Percentiles rank a stretch among this genome's conserved stretches.
phyloP scores from a whole-genome alignment of 2,797 vertebrate species.

The Chanos chanos region DNA sequence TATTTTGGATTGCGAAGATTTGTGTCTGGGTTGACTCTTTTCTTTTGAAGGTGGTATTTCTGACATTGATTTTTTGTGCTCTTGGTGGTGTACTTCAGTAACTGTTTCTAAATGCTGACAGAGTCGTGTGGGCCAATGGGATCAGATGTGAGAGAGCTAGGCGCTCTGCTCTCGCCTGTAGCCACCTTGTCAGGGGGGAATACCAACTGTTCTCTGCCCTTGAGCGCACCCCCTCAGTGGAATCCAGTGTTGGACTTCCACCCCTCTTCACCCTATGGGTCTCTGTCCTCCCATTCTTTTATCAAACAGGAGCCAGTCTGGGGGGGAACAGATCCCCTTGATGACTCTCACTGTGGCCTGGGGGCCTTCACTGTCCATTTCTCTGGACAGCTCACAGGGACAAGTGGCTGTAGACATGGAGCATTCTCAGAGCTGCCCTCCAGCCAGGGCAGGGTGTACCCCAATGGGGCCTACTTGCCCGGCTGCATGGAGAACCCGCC shows the following conservation, averaged over 20 bases:
- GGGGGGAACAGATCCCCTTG: conserved; percentile 81
- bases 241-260: conserved; percentile 84
- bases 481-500: conserved; percentile 86
- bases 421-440: conserved; percentile 80
- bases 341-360: conserved; percentile 86
- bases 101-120: conserved; percentile 61
- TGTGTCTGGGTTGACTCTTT: not conserved
- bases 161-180: conserved; percentile 77
- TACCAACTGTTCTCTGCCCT: conserved; percentile 80
- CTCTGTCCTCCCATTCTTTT: conserved; percentile 85
- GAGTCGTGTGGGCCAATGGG: conserved; percentile 71
- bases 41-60: not conserved
- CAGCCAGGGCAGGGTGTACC: conserved; percentile 83
- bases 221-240: conserved; percentile 85
- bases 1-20: not conserved
- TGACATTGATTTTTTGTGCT: not conserved
- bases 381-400: conserved; percentile 90
- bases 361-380: conserved; percentile 97
- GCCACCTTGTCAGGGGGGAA: conserved; percentile 75
- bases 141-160: conserved; percentile 89
- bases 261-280: conserved; percentile 80
- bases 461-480: conserved; percentile 84
- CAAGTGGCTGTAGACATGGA: conserved; percentile 87
- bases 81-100: not conserved
- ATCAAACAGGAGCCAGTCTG: conserved; percentile 97